Conservation (phyloP, 1,140 invertebrate species). For the Rhysida immarginata region DNA sequence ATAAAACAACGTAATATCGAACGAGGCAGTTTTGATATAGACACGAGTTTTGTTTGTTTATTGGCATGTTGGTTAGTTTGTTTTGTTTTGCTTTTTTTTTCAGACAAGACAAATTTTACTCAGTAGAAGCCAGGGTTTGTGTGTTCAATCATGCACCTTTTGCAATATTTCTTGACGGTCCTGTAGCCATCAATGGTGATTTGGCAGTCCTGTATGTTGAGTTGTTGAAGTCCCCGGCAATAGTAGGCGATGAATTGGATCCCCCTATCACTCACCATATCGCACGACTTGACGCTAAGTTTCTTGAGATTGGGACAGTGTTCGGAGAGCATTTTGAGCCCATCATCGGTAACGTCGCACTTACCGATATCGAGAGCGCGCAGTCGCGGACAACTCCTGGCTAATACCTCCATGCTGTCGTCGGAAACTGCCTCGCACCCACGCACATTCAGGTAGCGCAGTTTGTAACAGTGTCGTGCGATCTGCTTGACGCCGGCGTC, state of each 20-base stretch:
- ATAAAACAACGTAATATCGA: no score
- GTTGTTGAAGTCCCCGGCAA: constrained; percentile 65
- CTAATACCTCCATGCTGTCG: constrained; percentile 65
- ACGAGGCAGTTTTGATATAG: no score
- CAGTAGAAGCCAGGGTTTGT: constrained; percentile 82
- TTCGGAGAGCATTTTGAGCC: constrained; percentile 63
- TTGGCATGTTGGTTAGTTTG: no score
- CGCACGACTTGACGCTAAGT: constrained; percentile 72
- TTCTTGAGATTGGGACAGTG: constrained; percentile 81
- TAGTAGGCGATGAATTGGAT: constrained; percentile 66
- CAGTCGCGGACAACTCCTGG: constrained; percentile 62
- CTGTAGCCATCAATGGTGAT: constrained; percentile 72
- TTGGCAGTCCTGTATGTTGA: constrained; percentile 82
- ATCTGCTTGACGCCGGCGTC: constrained; percentile 75
- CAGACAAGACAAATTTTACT: no score
- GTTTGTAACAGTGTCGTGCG: constrained; percentile 68
- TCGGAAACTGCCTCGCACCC: constrained; percentile 85
- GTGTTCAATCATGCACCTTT: constrained; percentile 80
- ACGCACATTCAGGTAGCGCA: constrained; percentile 75
- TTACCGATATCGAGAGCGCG: constrained; percentile 77
- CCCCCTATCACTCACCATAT: constrained; percentile 70
- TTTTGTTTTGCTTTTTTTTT: no score
- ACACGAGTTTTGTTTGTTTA: no score
- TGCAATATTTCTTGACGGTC: constrained; percentile 78
- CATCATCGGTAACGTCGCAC: constrained; percentile 78